Percentiles rank a stretch among this genome's conserved stretches.
Evolutionary conservation across 2,797 vertebrate species (phyloP).

Genomic region (Ciconia nigra): DNA sequence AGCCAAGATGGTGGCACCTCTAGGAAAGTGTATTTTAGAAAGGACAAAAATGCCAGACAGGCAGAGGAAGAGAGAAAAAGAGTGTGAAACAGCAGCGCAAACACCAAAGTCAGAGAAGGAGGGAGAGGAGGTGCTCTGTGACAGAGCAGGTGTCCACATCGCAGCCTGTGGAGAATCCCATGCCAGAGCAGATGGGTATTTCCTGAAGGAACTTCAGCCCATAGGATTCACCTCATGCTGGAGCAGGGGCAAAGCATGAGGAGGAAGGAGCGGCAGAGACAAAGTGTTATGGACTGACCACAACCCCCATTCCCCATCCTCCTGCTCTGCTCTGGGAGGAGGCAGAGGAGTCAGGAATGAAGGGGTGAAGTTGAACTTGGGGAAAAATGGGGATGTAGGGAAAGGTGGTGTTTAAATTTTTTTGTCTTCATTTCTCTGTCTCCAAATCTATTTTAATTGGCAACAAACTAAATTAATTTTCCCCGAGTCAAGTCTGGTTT

Average conservation of each 20-base stretch:
- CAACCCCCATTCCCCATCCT: background rate
- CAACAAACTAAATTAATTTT: background rate
- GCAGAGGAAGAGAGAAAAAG: background rate
- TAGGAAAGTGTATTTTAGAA: background rate
- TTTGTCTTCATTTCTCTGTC: background rate
- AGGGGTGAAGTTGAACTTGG: background rate
- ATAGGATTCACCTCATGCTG: accelerated
- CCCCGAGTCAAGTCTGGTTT: background rate
- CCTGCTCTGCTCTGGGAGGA: background rate
- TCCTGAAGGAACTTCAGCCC: background rate
- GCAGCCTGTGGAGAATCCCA: background rate
- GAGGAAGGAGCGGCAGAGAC: accelerated
- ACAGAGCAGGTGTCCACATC: background rate
- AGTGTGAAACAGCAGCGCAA: background rate
- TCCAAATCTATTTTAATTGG: background rate
- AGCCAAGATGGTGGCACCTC: background rate
- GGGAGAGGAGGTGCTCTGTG: background rate
- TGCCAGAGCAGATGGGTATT: background rate
- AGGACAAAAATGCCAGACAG: background rate
- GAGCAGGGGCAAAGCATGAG: background rate
- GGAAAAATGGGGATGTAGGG: background rate
- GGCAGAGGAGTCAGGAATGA: background rate
- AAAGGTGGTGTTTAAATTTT: background rate
- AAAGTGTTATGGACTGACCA: background rate
- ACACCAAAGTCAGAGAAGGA: background rate